phyloP scores from a whole-genome alignment of 2,113 vertebrate genomes.

The Notechis scutatus region DNA sequence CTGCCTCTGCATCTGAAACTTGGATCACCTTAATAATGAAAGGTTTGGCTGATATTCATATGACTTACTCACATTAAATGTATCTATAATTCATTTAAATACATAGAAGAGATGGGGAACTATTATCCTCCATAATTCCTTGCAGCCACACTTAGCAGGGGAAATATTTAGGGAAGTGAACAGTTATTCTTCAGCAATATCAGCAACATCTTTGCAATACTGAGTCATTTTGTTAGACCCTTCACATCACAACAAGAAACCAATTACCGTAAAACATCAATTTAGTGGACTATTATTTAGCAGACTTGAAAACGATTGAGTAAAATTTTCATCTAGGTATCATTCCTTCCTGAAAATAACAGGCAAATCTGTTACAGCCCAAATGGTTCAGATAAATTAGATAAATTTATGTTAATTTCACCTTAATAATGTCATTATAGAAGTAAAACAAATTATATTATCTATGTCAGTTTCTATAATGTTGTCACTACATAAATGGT shows the following conservation, averaged over 20 bases:
- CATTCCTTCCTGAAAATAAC: not conserved
- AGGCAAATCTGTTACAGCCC: not conserved
- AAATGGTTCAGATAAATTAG: not conserved
- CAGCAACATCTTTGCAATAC: not conserved
- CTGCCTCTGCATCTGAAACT: not conserved
- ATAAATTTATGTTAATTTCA: not conserved
- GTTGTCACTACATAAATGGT: not conserved
- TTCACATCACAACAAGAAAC: not conserved
- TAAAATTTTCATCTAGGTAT: not conserved
- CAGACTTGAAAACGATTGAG: not conserved
- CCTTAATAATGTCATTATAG: not conserved
- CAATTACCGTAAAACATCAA: not conserved
- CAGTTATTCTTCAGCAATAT: not conserved
- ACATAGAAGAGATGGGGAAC: not conserved
- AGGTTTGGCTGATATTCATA: not conserved
- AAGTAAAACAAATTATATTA: not conserved
- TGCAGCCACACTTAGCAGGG: not conserved
- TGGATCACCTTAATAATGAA: not conserved
- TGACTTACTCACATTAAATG: not conserved
- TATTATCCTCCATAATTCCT: not conserved
- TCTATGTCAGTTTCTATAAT: not conserved
- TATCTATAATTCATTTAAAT: not conserved
- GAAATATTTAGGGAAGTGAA: not conserved
- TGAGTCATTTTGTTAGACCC: not conserved
- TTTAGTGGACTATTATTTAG: not conserved